Evolutionary conservation across 2,797 vertebrate species (phyloP).

Genomic region (Lacerta viridis): DNA sequence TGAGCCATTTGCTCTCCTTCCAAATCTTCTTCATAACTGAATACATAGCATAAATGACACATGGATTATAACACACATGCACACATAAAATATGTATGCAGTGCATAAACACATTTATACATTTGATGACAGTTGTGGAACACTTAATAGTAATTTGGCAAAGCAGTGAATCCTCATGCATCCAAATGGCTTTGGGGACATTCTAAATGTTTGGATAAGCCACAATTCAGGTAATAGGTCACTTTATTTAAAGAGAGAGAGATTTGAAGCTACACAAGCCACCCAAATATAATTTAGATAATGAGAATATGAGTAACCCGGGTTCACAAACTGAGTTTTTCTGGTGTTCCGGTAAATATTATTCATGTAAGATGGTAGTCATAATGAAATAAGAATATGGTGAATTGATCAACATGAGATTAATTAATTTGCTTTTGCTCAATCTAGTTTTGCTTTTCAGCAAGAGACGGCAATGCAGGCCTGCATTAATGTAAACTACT

Average conservation of each 20-base stretch:
- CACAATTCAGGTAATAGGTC: slow-evolving; percentile 14
- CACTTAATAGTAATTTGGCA: slow-evolving; percentile 31
- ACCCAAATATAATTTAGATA: slow-evolving; percentile 17
- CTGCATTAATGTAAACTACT: neutral
- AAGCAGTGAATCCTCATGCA: neutral
- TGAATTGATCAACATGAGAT: neutral
- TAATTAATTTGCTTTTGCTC: neutral
- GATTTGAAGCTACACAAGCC: slow-evolving; percentile 12
- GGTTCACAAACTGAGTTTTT: neutral
- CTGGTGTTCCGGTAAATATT: slow-evolving; percentile 3
- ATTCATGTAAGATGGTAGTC: neutral
- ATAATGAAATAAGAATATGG: neutral
- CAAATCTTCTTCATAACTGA: neutral
- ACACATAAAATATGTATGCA: slow-evolving; percentile 7
- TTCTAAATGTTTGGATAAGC: slow-evolving; percentile 31
- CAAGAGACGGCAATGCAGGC: neutral
- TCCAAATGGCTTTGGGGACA: slow-evolving; percentile 26
- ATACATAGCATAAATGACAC: neutral
- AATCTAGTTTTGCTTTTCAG: neutral
- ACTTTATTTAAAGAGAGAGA: slow-evolving; percentile 10
- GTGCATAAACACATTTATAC: slow-evolving; percentile 24
- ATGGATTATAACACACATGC: slow-evolving; percentile 1
- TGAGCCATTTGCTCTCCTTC: slow-evolving; percentile 6
- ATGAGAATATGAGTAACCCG: slow-evolving; percentile 1
- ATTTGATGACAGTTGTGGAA: slow-evolving; percentile 27